phyloP scores from a whole-genome alignment of 2,888 invertebrate species.

The Trissonchulus sp. region DNA sequence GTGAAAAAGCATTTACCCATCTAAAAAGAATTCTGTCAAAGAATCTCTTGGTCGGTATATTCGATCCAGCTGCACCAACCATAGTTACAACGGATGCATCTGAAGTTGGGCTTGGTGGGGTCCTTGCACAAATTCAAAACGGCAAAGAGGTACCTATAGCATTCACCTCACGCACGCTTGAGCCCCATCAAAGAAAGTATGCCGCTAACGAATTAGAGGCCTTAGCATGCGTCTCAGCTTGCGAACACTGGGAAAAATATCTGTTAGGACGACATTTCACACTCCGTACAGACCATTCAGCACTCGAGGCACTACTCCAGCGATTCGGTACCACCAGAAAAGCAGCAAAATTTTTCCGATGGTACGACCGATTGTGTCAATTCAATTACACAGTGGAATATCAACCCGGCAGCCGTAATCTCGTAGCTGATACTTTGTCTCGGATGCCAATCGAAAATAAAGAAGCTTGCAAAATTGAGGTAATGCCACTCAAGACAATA shows the following conservation, averaged over 20 bases:
- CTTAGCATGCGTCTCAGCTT: slow-evolving; percentile 50
- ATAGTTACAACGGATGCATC: slow-evolving; percentile 40
- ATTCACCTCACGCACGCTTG: slow-evolving; percentile 41
- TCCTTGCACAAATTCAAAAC: slow-evolving; percentile 12
- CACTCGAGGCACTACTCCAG: slow-evolving; percentile 41
- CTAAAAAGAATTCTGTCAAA: background rate
- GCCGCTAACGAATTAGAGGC: slow-evolving; percentile 42
- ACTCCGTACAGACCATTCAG: slow-evolving; percentile 52
- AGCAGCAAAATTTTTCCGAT: slow-evolving; percentile 11
- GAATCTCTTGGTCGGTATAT: background rate
- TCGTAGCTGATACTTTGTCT: slow-evolving; percentile 8
- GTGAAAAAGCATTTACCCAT: background rate
- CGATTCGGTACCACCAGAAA: background rate
- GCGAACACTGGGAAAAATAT: slow-evolving; percentile 51
- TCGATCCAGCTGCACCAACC: slow-evolving; percentile 21
- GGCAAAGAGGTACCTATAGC: slow-evolving; percentile 43
- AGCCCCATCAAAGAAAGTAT: slow-evolving; percentile 16
- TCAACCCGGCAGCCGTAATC: slow-evolving; percentile 2
- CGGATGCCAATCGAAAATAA: background rate
- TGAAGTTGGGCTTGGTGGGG: slow-evolving; percentile 41
- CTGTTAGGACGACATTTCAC: slow-evolving; percentile 52
- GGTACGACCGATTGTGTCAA: background rate
- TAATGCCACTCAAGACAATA: background rate
- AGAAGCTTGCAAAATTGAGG: no score
- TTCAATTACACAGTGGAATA: slow-evolving; percentile 24